Evolutionary conservation across 1,140 invertebrate species (phyloP).

Genomic region (Neomicropteryx cornuta): DNA sequence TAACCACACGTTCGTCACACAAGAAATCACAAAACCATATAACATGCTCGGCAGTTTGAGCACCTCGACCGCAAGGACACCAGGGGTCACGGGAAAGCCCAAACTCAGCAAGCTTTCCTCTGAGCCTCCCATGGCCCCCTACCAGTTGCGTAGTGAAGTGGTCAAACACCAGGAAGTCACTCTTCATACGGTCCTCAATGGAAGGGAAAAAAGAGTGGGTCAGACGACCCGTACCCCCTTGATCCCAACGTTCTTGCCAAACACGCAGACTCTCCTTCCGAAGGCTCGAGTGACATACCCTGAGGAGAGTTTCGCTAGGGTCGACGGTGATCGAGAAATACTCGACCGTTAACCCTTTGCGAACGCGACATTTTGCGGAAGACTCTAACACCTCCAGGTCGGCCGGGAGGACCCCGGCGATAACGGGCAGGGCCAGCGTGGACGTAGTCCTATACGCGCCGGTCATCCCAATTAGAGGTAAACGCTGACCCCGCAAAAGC

Average conservation of each 20-base stretch:
- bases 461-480: constrained; percentile 10
- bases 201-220: neutral
- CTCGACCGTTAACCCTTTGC: too few relatives aligned
- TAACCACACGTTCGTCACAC: neutral
- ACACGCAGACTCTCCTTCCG: neutral
- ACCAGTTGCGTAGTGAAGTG: constrained; percentile 2
- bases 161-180: constrained; percentile 3
- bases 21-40: constrained; percentile 3
- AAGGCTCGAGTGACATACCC: neutral
- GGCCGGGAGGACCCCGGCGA: constrained; percentile 14
- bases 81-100: neutral
- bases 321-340: neutral
- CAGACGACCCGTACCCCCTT: neutral
- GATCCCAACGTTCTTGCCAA: constrained; percentile 9
- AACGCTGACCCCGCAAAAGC: constrained; percentile 13
- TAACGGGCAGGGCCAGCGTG: constrained; percentile 13
- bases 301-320: neutral
- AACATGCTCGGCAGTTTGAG: constrained; percentile 1
- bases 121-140: constrained; percentile 2
- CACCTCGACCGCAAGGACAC: neutral
- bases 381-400: constrained; percentile 9
- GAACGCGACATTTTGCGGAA: too few relatives aligned
- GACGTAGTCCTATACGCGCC: constrained; percentile 15
- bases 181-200: neutral
- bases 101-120: neutral